A percentile compares a stretch with the other conserved stretches of the same genome.
These are phyloP conservation scores for Sebastes minor DNA, from an alignment of 2,797 vertebrate species.

Conservation along the genomic window DNA sequence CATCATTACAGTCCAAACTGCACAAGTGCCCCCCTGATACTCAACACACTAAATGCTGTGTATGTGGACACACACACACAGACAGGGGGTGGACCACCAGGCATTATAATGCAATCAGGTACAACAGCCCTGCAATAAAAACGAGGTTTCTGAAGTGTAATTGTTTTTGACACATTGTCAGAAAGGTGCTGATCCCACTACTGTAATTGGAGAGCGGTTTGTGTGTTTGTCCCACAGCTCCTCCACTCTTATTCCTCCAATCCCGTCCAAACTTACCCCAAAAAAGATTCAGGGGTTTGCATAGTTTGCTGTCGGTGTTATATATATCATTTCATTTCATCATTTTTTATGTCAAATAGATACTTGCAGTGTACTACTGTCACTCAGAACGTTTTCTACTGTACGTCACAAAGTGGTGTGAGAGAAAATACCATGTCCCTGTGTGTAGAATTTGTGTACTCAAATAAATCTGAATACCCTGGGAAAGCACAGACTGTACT, in stretches of 20 bases:
- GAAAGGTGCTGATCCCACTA: neutral
- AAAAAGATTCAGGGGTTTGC: neutral
- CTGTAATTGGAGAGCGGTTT: neutral
- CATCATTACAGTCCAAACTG: constrained; percentile 85
- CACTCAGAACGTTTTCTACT: neutral
- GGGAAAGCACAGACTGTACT: too few species aligned
- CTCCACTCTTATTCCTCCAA: neutral
- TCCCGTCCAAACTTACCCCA: neutral
- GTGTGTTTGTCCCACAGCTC: neutral
- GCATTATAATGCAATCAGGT: constrained; percentile 6
- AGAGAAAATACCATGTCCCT: too few species aligned
- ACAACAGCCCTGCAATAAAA: neutral
- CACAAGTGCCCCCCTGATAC: constrained; percentile 56
- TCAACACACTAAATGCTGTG: neutral
- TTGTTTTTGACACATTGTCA: neutral
- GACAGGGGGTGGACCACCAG: neutral
- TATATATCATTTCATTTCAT: neutral
- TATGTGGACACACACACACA: neutral
- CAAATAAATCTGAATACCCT: too few species aligned
- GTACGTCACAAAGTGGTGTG: too few species aligned
- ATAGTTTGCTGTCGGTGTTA: neutral
- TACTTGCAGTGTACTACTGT: neutral
- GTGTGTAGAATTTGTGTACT: too few species aligned
- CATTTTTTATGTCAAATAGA: neutral
- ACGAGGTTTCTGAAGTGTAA: neutral